Percentiles rank a stretch among this genome's conserved stretches.
Conservation (phyloP, 2,113 vertebrate genomes). For the Corythoichthys intestinalis region DNA sequence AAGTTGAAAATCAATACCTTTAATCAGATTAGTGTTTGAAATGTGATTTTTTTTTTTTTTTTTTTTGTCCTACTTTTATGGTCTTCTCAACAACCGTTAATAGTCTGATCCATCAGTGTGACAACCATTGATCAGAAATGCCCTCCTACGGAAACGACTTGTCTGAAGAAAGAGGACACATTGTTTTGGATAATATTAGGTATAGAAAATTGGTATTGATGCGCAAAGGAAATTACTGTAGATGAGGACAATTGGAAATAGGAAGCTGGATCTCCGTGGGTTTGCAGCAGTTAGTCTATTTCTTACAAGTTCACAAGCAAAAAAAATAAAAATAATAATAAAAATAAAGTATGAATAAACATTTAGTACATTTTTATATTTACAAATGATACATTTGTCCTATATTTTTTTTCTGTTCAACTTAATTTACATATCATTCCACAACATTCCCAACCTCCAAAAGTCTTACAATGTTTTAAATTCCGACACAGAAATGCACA, state of each 20-base stretch:
- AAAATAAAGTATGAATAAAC: neutral
- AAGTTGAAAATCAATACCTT: conserved; percentile 30
- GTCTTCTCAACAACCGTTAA: conserved; percentile 24
- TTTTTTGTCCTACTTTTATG: conserved; percentile 20
- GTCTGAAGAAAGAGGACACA: neutral
- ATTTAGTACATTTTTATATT: neutral
- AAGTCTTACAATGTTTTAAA: neutral
- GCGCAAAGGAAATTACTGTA: neutral
- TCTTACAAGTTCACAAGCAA: neutral
- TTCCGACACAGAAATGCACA: neutral
- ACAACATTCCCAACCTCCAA: neutral
- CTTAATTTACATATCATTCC: neutral
- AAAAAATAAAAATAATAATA: neutral
- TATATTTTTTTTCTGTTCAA: neutral
- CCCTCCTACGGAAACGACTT: neutral
- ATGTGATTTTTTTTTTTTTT: conserved; percentile 11
- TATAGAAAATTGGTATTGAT: conserved; percentile 6
- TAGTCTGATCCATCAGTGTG: conserved; percentile 37
- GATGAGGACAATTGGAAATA: neutral
- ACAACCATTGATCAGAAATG: conserved; percentile 6
- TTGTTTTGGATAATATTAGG: neutral
- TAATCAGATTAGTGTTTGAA: conserved; percentile 32
- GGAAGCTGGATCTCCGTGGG: neutral
- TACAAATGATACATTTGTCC: neutral
- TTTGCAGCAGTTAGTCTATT: neutral